phyloP scores from a whole-genome alignment of 2,113 vertebrate genomes.

The Heloderma charlesbogerti region DNA sequence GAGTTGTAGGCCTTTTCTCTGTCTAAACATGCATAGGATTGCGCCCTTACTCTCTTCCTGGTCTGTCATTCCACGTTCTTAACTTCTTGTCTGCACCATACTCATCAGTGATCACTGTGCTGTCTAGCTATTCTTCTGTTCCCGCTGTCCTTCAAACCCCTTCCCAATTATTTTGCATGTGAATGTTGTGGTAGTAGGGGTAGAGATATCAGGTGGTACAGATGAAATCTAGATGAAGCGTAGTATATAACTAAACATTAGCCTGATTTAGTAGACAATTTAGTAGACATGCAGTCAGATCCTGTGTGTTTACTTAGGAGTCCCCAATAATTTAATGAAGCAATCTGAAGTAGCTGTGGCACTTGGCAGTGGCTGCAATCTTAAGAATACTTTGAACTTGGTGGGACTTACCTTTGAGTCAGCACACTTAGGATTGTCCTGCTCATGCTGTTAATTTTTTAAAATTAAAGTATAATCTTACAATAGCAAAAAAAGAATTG shows the following conservation, averaged over 20 bases:
- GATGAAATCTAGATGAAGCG: not conserved
- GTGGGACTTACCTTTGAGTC: not conserved
- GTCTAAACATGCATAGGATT: too few species aligned
- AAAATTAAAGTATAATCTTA: not conserved
- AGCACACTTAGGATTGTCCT: too few species aligned
- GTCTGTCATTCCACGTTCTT: too few species aligned
- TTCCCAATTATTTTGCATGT: not conserved
- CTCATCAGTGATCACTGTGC: too few species aligned
- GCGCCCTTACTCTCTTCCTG: not conserved
- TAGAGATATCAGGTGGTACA: not conserved
- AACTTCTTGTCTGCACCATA: too few species aligned
- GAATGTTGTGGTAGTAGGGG: not conserved
- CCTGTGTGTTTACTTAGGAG: not conserved
- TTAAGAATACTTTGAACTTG: not conserved
- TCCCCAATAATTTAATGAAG: too few species aligned
- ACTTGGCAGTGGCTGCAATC: not conserved
- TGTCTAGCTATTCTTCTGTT: not conserved
- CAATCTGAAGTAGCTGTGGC: not conserved
- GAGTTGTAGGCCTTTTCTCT: too few species aligned
- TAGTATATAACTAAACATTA: not conserved
- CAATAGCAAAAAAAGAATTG: not conserved
- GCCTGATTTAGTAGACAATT: not conserved
- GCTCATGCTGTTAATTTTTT: too few species aligned
- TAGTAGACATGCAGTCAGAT: not conserved
- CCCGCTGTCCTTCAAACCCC: not conserved